A percentile compares a stretch with the other conserved stretches of the same genome.
These are phyloP conservation scores for Hypotaenidia philippensis DNA, from an alignment of 2,797 vertebrate genomes.

Conservation along the genomic window DNA sequence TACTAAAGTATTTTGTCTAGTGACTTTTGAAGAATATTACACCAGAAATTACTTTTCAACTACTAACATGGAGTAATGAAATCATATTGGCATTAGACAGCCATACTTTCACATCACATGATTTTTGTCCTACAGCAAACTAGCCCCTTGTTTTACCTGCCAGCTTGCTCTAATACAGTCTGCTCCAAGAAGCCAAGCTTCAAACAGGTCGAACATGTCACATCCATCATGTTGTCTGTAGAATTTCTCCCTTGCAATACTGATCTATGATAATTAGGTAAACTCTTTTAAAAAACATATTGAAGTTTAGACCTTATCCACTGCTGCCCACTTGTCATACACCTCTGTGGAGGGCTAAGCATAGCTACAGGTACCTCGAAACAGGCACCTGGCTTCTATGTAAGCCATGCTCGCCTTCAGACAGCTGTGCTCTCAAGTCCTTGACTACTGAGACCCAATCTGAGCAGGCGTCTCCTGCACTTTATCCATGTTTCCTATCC, in stretches of 20 bases:
- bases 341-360: background rate
- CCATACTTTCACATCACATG: background rate
- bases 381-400: background rate
- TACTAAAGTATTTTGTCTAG: background rate
- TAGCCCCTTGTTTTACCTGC: background rate
- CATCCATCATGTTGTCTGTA: fast-evolving
- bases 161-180: background rate
- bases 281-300: background rate
- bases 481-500: background rate
- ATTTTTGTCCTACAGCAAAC: background rate
- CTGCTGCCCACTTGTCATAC: background rate
- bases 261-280: background rate
- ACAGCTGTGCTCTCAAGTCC: background rate
- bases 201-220: background rate
- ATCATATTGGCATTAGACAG: background rate
- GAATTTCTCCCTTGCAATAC: background rate
- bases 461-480: background rate
- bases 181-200: background rate
- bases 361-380: background rate
- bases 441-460: background rate
- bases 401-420: fast-evolving
- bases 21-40: background rate
- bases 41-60: background rate
- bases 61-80: background rate
- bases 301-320: background rate